These are phyloP conservation scores for Limnephilus lunatus DNA, from an alignment of 2,888 invertebrate species.

Conservation along the genomic window DNA sequence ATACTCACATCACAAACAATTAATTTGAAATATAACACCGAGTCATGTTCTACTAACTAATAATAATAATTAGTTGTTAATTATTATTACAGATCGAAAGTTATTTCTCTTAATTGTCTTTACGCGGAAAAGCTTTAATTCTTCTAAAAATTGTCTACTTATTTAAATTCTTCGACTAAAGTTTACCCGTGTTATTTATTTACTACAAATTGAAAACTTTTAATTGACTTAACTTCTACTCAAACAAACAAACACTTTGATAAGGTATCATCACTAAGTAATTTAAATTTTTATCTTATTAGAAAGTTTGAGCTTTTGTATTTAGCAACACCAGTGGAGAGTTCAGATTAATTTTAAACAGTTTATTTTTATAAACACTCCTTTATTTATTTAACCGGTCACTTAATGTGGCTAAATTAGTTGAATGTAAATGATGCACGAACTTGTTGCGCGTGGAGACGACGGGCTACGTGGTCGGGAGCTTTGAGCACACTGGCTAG, in stretches of 20 bases:
- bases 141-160: neutral
- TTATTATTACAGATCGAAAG: neutral
- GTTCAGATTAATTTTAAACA: neutral
- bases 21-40: neutral
- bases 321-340: neutral
- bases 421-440: neutral
- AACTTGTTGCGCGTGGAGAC: constrained; percentile 26
- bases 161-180: neutral
- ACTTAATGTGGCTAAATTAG: neutral
- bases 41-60: too few relatives aligned
- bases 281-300: neutral
- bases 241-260: neutral
- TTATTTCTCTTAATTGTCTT: neutral
- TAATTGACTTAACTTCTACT: neutral
- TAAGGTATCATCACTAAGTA: neutral
- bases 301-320: neutral
- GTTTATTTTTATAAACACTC: neutral
- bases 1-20: neutral
- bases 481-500: constrained; percentile 54
- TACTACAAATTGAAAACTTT: neutral
- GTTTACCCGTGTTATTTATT: neutral
- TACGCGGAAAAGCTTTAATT: neutral
- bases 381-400: constrained; percentile 4
- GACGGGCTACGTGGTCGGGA: neutral
- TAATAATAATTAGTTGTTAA: neutral